phyloP scores from a whole-genome alignment of 2,797 vertebrate species.

The Zenarchopterus dispar region DNA sequence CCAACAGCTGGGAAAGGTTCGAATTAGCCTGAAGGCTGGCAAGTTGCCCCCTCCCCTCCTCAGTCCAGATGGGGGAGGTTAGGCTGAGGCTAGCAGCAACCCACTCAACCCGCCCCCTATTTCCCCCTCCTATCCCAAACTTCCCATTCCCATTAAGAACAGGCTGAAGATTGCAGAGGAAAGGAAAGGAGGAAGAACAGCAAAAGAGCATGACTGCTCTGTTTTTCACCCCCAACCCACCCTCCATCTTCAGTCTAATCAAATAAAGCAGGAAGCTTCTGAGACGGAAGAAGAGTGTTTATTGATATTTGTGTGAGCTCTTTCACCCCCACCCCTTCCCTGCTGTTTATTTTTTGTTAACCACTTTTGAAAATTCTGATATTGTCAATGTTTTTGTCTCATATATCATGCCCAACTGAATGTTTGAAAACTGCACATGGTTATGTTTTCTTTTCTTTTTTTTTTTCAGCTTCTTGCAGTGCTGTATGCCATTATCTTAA shows the following conservation, averaged over 20 bases:
- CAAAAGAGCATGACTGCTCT: conserved; percentile 96
- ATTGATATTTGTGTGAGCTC: conserved; percentile 88
- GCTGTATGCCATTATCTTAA: conserved; percentile 55
- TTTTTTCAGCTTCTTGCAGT: conserved; percentile 41
- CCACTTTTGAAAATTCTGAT: conserved; percentile 55
- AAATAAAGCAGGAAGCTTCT: conserved; percentile 97
- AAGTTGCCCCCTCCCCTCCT: conserved; percentile 85
- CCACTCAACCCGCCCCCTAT: conserved; percentile 20
- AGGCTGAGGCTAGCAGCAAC: conserved; percentile 94
- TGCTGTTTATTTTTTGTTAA: conserved; percentile 76
- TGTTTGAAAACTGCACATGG: conserved; percentile 34
- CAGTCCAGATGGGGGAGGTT: conserved; percentile 99
- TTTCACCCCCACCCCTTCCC: conserved; percentile 74
- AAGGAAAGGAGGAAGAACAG: conserved; percentile 94
- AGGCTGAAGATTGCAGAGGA: conserved; percentile 89
- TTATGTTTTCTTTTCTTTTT: conserved; percentile 8
- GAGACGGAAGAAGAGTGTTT: conserved; percentile 97
- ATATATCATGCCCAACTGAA: conserved; percentile 22
- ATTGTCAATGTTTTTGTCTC: conserved; percentile 47
- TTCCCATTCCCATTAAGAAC: conserved; percentile 98
- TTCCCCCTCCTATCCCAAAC: conserved; percentile 78
- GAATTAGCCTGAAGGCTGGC: conserved; percentile 99
- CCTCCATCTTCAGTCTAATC: conserved; percentile 89
- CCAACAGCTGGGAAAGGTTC: conserved; percentile 99
- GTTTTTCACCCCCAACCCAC: conserved; percentile 84